Conservation (phyloP, 2,113 vertebrate genomes). For the Xerus inauris region DNA sequence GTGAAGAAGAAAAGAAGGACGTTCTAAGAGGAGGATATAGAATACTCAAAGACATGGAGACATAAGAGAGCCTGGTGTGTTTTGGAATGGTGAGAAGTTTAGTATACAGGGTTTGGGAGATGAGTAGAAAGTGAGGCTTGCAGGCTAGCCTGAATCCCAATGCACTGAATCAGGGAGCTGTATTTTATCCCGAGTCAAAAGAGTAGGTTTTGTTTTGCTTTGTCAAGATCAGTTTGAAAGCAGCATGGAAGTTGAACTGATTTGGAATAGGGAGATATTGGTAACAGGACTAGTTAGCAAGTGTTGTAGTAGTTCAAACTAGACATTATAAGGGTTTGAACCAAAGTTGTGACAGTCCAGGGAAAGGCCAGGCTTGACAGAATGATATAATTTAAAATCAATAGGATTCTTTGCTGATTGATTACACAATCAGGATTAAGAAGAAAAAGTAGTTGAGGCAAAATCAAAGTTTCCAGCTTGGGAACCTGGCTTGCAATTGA, state of each 20-base stretch:
- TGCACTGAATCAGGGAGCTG: not conserved
- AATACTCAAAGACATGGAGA: not conserved
- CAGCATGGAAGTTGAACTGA: not conserved
- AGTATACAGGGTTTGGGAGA: not conserved
- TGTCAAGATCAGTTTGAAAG: constrained; percentile 34
- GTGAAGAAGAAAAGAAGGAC: not conserved
- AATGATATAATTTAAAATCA: not conserved
- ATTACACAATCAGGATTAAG: not conserved
- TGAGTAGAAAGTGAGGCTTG: not conserved
- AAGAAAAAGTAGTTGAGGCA: not conserved
- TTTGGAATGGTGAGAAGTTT: not conserved
- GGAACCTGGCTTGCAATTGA: not conserved
- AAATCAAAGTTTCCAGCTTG: constrained; percentile 12
- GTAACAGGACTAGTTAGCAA: not conserved
- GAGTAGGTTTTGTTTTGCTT: not conserved
- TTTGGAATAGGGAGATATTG: not conserved
- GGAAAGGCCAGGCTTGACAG: not conserved
- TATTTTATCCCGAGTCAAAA: not conserved
- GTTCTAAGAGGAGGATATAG: not conserved
- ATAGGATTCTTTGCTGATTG: not conserved
- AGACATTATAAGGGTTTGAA: not conserved
- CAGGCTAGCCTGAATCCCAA: not conserved
- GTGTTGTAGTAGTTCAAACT: not conserved
- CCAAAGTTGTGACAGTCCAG: not conserved
- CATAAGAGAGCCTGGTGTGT: not conserved